These are phyloP conservation scores for Eupithecia abbreviata DNA, from an alignment of 2,888 invertebrate species.

Conservation along the genomic window DNA sequence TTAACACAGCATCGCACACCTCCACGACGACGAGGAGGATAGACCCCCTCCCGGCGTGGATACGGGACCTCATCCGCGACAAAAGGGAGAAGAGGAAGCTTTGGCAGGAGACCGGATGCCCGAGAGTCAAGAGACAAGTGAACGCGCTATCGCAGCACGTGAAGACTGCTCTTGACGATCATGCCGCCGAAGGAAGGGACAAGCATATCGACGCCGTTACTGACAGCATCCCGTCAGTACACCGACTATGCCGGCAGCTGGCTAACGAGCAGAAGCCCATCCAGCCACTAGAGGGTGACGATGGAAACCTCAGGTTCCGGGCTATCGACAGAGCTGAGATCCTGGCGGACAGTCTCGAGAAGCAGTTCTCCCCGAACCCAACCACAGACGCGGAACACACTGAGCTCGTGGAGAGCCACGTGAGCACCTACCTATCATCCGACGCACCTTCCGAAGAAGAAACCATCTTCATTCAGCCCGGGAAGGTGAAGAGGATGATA, in stretches of 20 bases:
- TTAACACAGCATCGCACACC: no score
- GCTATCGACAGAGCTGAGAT: slow-evolving; percentile 18
- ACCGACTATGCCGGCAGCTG: not conserved
- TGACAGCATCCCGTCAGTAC: not conserved
- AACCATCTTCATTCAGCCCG: not conserved
- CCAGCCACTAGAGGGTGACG: not conserved
- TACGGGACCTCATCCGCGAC: no score
- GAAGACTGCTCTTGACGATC: not conserved
- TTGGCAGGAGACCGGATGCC: no score
- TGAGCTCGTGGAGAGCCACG: no score
- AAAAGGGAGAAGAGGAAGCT: no score
- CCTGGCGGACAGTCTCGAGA: slow-evolving; percentile 10
- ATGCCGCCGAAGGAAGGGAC: not conserved
- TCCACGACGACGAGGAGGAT: no score
- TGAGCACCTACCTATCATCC: not conserved
- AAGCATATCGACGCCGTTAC: not conserved
- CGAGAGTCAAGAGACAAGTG: no score
- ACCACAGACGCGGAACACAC: not conserved
- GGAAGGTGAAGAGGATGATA: not conserved
- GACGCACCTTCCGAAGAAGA: not conserved
- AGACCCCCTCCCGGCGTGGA: no score
- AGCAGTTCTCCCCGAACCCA: slow-evolving; percentile 20
- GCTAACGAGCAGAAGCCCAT: not conserved
- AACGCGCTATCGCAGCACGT: no score
- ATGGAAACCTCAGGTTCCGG: not conserved